Percentiles rank a stretch among this genome's conserved stretches.
Evolutionary conservation across 2,888 invertebrate genomes (phyloP).

Genomic region (Crossocerus cetratus): DNA sequence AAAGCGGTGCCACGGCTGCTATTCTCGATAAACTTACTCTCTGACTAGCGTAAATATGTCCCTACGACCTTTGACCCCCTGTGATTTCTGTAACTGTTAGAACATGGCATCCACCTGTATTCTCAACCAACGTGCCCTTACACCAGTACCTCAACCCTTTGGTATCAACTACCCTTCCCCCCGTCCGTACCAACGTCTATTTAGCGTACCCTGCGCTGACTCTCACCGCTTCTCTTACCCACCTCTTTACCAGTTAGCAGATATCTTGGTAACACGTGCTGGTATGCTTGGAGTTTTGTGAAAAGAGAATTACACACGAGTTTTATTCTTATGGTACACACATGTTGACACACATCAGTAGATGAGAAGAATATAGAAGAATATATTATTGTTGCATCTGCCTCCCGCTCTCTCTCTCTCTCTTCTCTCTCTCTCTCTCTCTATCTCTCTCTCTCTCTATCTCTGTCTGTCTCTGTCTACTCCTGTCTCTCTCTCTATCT

Average conservation of each 20-base stretch:
- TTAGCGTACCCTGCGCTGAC: conserved; percentile 68
- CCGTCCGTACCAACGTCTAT: conserved; percentile 49
- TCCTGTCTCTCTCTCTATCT: too few relatives aligned
- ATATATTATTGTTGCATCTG: conserved; percentile 58
- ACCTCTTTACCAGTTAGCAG: conserved; percentile 66
- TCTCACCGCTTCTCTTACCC: conserved; percentile 69
- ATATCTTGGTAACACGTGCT: conserved; percentile 69
- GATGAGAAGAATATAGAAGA: conserved; percentile 52
- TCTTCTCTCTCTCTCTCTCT: background rate
- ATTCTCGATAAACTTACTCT: conserved; percentile 64
- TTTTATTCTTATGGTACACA: conserved; percentile 50
- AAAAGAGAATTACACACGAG: conserved; percentile 60
- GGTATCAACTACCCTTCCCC: conserved; percentile 1
- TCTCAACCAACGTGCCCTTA: conserved; percentile 24
- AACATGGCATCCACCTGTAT: conserved; percentile 40
- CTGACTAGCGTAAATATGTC: conserved; percentile 57
- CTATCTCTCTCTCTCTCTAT: too few relatives aligned
- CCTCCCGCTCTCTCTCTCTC: conserved; percentile 16
- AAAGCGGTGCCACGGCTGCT: conserved; percentile 61
- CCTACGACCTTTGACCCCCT: conserved; percentile 5
- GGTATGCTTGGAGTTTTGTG: conserved; percentile 70
- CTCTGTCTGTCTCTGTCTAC: conserved; percentile 20
- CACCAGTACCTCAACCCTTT: too few relatives aligned
- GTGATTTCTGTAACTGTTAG: conserved; percentile 51
- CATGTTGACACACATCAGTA: conserved; percentile 51